phyloP scores from a whole-genome alignment of 2,797 vertebrate genomes.

The Odontamblyopus lacepedii region DNA sequence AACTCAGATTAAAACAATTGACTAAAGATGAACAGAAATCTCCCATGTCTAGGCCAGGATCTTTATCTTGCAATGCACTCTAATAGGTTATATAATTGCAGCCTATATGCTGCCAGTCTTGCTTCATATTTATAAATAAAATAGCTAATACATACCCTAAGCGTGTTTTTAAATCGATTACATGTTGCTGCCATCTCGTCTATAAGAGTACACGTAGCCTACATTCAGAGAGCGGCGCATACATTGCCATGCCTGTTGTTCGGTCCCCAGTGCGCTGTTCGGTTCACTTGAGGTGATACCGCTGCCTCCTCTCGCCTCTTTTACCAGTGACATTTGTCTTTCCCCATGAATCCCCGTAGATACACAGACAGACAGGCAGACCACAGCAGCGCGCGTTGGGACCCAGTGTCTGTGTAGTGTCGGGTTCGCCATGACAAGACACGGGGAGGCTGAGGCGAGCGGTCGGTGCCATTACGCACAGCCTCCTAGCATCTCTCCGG shows the following conservation, averaged over 20 bases:
- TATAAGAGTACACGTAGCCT: not conserved
- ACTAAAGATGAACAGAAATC: too few relatives aligned
- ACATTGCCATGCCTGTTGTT: not conserved
- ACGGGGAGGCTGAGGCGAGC: slow-evolving; percentile 23
- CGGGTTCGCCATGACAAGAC: slow-evolving; percentile 30
- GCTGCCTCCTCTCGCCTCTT: not conserved
- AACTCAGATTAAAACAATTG: too few relatives aligned
- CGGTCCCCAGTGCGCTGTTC: slow-evolving; percentile 25
- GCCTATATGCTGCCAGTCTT: too few relatives aligned
- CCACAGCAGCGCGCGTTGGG: not conserved
- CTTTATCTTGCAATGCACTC: too few relatives aligned
- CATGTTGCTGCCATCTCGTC: not conserved
- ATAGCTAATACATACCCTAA: not conserved
- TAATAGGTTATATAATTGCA: too few relatives aligned
- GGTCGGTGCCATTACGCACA: slow-evolving; percentile 25
- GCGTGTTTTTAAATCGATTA: not conserved
- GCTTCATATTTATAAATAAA: too few relatives aligned
- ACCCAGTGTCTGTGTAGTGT: slow-evolving; percentile 9
- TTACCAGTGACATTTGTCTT: slow-evolving; percentile 3
- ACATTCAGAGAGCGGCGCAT: not conserved
- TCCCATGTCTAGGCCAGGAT: too few relatives aligned
- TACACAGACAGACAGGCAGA: slow-evolving; percentile 12
- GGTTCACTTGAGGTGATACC: slow-evolving; percentile 32
- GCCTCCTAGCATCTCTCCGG: slow-evolving; percentile 26
- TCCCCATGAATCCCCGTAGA: slow-evolving; percentile 1